Evolutionary conservation across 1,140 invertebrate species (phyloP), one percentile per base, ranked within the genome.

Genomic region (Cydia pomonella): DNA sequence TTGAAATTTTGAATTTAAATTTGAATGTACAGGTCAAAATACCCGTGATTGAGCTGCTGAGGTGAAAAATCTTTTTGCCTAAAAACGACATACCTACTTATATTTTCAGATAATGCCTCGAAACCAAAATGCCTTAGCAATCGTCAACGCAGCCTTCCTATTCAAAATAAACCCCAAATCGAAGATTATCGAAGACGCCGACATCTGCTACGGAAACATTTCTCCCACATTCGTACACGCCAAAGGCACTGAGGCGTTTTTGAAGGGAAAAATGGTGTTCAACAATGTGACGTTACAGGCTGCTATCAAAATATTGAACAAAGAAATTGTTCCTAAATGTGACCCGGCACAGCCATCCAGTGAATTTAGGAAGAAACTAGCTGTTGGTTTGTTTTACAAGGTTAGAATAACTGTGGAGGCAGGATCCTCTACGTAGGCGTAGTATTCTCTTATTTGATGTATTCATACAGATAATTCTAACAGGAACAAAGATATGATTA

Each of bases 41-140:
- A n/a, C n/a, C n/a, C n/a, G n/a, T n/a, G n/a, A n/a, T n/a, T n/a
- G n/a, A n/a, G n/a, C n/a, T n/a, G n/a, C n/a, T n/a, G n/a, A n/a
- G n/a, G n/a, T n/a, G n/a, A n/a, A n/a, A 47, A 16, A 38, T 0
- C 25, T 64, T 63, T 64, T 72, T 18, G 44, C 27, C 27, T 33
- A 12, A 2, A 33, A 38, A 75, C 13, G 6, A 41, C 38, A 27
- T 27, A n/a, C n/a, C n/a, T n/a, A n/a, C n/a, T n/a, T n/a, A 75
- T 12, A 74, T 18, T 94, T 88, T 47, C 77, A 97, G 95, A 95
- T 97, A 63, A 96, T 96, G 94, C 95, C 96, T 0, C 92, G 97
- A 81, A 95, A 95, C 27, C 96, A 97, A 93, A 98, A 98, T 85
- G 95, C 97, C 0, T 95, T 97, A 85, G 97, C 97, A 0, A 95